Evolutionary conservation across 1,140 invertebrate species (phyloP).

Genomic region (Achroia grisella): DNA sequence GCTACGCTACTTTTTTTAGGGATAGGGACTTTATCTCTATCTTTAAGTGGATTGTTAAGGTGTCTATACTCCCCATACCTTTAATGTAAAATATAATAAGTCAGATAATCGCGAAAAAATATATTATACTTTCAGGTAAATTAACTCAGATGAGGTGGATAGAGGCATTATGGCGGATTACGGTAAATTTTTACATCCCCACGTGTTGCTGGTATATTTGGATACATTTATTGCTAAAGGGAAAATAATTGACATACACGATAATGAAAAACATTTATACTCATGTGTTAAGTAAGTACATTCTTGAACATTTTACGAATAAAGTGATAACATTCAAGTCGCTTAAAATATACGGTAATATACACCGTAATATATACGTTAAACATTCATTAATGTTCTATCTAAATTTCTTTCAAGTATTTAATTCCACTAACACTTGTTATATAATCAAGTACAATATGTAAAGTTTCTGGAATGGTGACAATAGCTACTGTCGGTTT

Average conservation of each 20-base stretch:
- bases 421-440: constrained; percentile 10
- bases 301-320: constrained; percentile 46
- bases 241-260: constrained; percentile 47
- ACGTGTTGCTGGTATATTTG: too few species aligned
- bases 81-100: too few species aligned
- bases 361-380: constrained; percentile 16
- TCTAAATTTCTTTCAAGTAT: constrained; percentile 19
- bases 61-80: too few species aligned
- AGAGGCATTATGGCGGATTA: too few species aligned
- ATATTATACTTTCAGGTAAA: too few species aligned
- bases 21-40: too few species aligned
- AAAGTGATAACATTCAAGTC: constrained; percentile 59
- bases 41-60: too few species aligned
- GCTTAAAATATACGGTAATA: constrained; percentile 29
- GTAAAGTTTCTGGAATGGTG: constrained; percentile 4
- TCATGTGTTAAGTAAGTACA: constrained; percentile 45
- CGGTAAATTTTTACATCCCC: too few species aligned
- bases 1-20: too few species aligned
- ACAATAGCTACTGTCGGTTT: constrained; percentile 16
- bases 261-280: constrained; percentile 65
- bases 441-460: constrained; percentile 1
- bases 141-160: too few species aligned
- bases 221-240: too few species aligned
- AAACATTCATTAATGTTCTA: constrained; percentile 28
- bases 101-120: too few species aligned